These are phyloP conservation scores for Bursaphelenchus okinawaensis DNA, from an alignment of 2,888 invertebrate species.

Conservation along the genomic window DNA sequence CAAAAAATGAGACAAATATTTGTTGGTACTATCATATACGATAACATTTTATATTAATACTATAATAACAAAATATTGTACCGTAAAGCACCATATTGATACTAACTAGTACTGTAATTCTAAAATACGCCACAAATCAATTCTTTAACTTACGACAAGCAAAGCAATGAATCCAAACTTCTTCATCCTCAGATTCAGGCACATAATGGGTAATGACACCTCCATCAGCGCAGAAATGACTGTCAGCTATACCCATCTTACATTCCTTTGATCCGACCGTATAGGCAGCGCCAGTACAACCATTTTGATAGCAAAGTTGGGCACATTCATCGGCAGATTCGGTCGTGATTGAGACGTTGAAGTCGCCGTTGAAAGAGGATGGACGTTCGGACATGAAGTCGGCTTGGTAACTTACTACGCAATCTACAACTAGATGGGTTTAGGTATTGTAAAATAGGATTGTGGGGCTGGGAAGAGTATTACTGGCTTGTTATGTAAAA, in stretches of 20 bases:
- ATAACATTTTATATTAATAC: too few relatives aligned
- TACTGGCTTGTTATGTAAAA: too few relatives aligned
- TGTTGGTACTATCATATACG: too few relatives aligned
- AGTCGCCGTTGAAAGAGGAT: slow-evolving; percentile 30
- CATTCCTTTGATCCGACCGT: slow-evolving; percentile 33
- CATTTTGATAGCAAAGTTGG: slow-evolving; percentile 48
- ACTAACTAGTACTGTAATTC: too few relatives aligned
- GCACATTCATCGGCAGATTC: slow-evolving; percentile 45
- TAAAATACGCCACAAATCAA: too few relatives aligned
- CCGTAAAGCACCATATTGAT: too few relatives aligned
- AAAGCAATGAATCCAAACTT: slow-evolving; percentile 45
- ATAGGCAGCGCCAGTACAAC: slow-evolving; percentile 45
- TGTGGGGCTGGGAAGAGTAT: too few relatives aligned
- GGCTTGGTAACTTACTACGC: slow-evolving; percentile 50
- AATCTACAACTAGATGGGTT: slow-evolving; percentile 30
- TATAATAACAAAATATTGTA: too few relatives aligned
- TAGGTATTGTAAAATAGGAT: not conserved
- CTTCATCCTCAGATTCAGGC: slow-evolving; percentile 18
- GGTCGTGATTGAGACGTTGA: slow-evolving; percentile 34
- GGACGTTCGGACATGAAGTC: slow-evolving; percentile 38
- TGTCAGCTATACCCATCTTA: slow-evolving; percentile 41
- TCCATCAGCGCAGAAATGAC: slow-evolving; percentile 35
- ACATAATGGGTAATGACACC: slow-evolving; percentile 25
- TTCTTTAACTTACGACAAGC: slow-evolving; percentile 31
- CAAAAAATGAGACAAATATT: too few relatives aligned